Evolutionary conservation across 2,113 vertebrate species (phyloP).

Genomic region (Hystrix cristata): DNA sequence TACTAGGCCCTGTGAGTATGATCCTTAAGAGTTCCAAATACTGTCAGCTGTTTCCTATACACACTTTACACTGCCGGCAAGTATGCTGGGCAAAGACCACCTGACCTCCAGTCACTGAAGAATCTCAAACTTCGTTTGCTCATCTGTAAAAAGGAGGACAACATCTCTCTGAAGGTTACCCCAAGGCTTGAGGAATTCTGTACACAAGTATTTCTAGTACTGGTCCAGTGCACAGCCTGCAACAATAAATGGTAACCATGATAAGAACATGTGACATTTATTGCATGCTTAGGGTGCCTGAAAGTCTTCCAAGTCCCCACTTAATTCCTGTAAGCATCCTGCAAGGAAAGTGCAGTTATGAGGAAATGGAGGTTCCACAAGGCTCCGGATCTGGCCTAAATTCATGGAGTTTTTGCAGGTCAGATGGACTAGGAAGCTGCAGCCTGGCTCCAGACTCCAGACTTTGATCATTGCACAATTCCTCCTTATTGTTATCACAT

Average conservation of each 20-base stretch:
- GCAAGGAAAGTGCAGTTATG: background rate
- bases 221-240: background rate
- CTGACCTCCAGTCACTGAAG: background rate
- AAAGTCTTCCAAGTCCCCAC: background rate
- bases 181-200: background rate
- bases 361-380: background rate
- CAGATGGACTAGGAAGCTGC: fast-evolving
- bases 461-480: no score
- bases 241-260: background rate
- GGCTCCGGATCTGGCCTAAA: background rate
- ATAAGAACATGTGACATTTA: background rate
- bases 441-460: background rate
- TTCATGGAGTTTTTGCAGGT: background rate
- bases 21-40: background rate
- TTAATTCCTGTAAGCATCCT: background rate
- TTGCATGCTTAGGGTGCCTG: background rate
- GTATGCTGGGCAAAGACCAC: background rate
- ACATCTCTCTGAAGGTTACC: background rate
- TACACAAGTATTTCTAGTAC: fast-evolving
- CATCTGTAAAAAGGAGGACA: background rate
- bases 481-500: background rate
- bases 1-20: background rate
- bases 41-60: background rate
- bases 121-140: background rate
- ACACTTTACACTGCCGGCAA: background rate